Evolutionary conservation across 2,888 invertebrate species (phyloP).

Genomic region (Cephus spinipes): DNA sequence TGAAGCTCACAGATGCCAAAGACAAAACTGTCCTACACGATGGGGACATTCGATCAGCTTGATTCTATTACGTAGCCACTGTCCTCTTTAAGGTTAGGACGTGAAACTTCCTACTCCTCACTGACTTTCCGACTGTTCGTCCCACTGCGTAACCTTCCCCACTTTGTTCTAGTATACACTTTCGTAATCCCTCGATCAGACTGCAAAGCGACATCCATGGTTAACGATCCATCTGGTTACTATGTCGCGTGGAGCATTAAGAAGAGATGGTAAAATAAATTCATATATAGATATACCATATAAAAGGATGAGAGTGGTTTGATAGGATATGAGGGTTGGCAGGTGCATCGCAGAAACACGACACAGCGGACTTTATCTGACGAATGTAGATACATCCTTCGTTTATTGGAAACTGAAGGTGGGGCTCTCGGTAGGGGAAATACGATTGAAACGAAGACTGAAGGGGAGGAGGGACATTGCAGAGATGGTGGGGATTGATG

Average conservation of each 20-base stretch:
- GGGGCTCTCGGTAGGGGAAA: constrained; percentile 3
- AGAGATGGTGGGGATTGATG: neutral
- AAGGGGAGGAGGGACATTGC: neutral
- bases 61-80: neutral
- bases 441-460: constrained; percentile 29
- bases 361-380: neutral
- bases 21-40: neutral
- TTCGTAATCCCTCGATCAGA: neutral
- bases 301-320: neutral
- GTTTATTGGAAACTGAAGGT: constrained; percentile 24
- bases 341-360: neutral
- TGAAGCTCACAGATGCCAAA: neutral
- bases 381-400: constrained; percentile 30
- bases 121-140: neutral
- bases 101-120: neutral
- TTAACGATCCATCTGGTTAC: neutral
- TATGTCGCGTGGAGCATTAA: neutral
- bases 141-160: neutral
- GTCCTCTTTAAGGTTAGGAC: neutral
- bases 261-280: neutral
- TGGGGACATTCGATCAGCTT: neutral
- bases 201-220: neutral
- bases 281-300: neutral
- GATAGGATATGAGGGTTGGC: neutral
- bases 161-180: neutral